These are phyloP conservation scores for Diorhabda sublineata DNA, from an alignment of 1,140 invertebrate species.

Conservation along the genomic window DNA sequence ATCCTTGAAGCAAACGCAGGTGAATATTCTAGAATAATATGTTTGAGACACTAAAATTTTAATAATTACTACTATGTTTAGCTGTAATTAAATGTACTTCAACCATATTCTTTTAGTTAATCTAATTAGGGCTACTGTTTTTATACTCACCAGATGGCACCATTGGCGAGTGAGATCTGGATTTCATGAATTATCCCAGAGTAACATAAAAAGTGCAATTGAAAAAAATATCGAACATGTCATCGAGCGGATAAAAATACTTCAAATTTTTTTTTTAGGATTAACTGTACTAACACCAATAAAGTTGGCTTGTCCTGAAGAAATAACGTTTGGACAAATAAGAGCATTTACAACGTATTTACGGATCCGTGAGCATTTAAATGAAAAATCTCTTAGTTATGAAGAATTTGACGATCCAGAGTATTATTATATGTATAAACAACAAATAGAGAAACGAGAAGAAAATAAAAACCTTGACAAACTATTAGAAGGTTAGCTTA, in stretches of 20 bases:
- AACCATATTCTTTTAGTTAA: too few species aligned
- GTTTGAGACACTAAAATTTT: too few species aligned
- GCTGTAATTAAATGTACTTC: too few species aligned
- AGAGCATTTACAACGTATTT: constrained; percentile 31
- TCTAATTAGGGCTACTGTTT: too few species aligned
- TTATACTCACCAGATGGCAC: too few species aligned
- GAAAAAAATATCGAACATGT: too few species aligned
- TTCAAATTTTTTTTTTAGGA: constrained; percentile 4
- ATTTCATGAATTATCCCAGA: too few species aligned
- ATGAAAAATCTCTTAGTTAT: constrained; percentile 5
- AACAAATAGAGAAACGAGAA: neutral
- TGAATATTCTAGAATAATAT: neutral
- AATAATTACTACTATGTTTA: too few species aligned
- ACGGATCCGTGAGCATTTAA: constrained; percentile 32
- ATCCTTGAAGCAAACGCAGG: constrained; percentile 15
- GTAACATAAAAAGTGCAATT: too few species aligned
- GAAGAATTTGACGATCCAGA: constrained; percentile 1
- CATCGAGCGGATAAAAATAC: too few species aligned
- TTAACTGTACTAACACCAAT: constrained; percentile 19
- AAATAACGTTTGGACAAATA: constrained; percentile 33
- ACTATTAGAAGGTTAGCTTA: constrained; percentile 9
- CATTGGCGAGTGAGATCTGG: too few species aligned
- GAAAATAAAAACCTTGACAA: neutral
- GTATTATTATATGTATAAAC: neutral
- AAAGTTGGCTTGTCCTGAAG: constrained; percentile 29